A percentile compares a stretch with the other conserved stretches of the same genome.
These are phyloP conservation scores for Amiota minor DNA, from an alignment of 2,888 invertebrate species.

Conservation along the genomic window DNA sequence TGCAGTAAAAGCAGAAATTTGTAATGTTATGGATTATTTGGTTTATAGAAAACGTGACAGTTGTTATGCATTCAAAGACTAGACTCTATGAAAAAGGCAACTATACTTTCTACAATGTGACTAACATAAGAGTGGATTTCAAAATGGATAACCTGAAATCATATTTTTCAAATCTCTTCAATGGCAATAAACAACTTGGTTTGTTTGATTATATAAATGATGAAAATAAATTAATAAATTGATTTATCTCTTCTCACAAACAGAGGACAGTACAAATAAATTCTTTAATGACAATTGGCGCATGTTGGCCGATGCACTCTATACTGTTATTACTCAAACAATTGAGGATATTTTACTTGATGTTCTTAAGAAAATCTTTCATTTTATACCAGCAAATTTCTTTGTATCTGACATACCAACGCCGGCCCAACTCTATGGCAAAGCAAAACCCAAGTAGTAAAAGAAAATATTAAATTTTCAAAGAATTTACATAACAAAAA, in stretches of 20 bases:
- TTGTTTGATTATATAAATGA: conserved; percentile 53
- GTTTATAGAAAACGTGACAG: conserved; percentile 79
- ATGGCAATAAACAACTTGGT: conserved; percentile 83
- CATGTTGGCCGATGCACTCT: conserved; percentile 81
- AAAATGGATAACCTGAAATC: conserved; percentile 80
- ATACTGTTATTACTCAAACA: conserved; percentile 81
- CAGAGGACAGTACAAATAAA: conserved; percentile 84
- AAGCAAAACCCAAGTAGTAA: conserved; percentile 40
- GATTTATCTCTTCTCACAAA: conserved; percentile 42
- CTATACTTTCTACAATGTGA: conserved; percentile 81
- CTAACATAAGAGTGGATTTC: conserved; percentile 80
- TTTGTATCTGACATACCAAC: conserved; percentile 79
- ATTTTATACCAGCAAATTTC: conserved; percentile 81
- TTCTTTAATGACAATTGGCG: conserved; percentile 85
- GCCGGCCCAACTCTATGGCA: conserved; percentile 68
- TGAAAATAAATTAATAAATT: not conserved
- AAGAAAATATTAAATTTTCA: conserved; percentile 36
- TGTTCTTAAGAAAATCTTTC: conserved; percentile 80
- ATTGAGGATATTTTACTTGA: conserved; percentile 81
- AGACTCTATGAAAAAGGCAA: conserved; percentile 78
- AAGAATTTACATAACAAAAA: not conserved
- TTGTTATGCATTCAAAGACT: conserved; percentile 80
- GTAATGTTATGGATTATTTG: not conserved
- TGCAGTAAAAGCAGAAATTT: not conserved
- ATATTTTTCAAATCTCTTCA: conserved; percentile 82